Conservation (phyloP, 2,888 invertebrate species). For the Corythucha ciliata region DNA sequence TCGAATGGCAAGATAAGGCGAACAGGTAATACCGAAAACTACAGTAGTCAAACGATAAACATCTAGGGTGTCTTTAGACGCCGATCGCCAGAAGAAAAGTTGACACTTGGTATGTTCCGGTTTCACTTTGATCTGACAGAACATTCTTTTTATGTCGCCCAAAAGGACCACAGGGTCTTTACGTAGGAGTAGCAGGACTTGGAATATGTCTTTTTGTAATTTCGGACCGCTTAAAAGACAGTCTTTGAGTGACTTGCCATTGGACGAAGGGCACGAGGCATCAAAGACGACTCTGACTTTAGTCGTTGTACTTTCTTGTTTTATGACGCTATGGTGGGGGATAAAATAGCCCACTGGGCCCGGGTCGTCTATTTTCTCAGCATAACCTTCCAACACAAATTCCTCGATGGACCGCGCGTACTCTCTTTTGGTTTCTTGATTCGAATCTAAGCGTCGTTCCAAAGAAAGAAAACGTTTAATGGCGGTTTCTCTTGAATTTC, state of each 20-base stretch:
- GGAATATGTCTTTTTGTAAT: slow-evolving; percentile 38
- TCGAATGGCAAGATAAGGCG: slow-evolving; percentile 30
- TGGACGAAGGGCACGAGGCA: slow-evolving; percentile 13
- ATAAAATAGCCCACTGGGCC: too few relatives aligned
- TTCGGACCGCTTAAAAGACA: slow-evolving; percentile 36
- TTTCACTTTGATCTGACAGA: slow-evolving; percentile 20
- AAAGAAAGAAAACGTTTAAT: too few relatives aligned
- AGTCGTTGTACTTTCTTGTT: too few relatives aligned
- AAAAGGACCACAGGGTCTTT: slow-evolving; percentile 1
- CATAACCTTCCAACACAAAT: too few relatives aligned
- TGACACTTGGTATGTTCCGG: slow-evolving; percentile 28
- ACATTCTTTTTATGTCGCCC: slow-evolving; percentile 11
- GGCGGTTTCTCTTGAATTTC: too few relatives aligned
- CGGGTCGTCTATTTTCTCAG: too few relatives aligned
- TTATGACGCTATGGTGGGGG: too few relatives aligned
- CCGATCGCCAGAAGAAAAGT: slow-evolving; percentile 33
- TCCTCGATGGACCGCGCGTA: too few relatives aligned
- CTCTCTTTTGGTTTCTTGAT: too few relatives aligned
- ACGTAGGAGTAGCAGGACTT: slow-evolving; percentile 26
- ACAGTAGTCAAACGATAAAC: slow-evolving; percentile 25
- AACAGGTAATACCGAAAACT: slow-evolving; percentile 31
- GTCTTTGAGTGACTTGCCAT: slow-evolving; percentile 21
- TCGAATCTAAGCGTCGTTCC: too few relatives aligned
- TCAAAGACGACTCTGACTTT: slow-evolving; percentile 37
- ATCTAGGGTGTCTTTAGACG: slow-evolving; percentile 15